phyloP scores from a whole-genome alignment of 2,113 vertebrate genomes.

The Melanotaenia duboulayi region DNA sequence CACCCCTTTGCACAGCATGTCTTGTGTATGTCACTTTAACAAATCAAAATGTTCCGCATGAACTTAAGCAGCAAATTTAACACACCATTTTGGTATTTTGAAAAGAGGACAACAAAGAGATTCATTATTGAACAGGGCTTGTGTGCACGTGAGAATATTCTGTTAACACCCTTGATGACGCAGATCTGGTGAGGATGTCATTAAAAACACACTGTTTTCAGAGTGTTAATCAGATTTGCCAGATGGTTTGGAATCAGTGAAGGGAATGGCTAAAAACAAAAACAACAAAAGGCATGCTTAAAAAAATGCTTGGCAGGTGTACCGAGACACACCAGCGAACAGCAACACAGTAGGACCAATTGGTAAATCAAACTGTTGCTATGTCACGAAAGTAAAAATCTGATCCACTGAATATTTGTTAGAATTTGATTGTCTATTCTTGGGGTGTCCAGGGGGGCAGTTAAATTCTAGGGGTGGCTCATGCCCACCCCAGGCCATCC shows the following conservation, averaged over 20 bases:
- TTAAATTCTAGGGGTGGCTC: too few relatives aligned
- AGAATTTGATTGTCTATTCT: too few relatives aligned
- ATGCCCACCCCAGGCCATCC: too few relatives aligned
- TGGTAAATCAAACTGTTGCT: background rate
- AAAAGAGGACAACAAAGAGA: background rate
- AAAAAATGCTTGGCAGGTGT: background rate
- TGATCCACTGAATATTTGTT: too few relatives aligned
- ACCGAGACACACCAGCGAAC: background rate
- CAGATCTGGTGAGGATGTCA: background rate
- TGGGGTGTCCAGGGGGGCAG: too few relatives aligned
- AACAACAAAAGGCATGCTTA: background rate
- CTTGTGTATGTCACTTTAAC: too few relatives aligned
- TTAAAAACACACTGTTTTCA: slow-evolving; percentile 1
- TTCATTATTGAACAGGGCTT: background rate
- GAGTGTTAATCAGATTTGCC: background rate
- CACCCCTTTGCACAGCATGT: too few relatives aligned
- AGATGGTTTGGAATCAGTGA: slow-evolving; percentile 3
- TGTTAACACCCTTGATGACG: background rate
- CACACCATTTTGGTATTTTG: background rate
- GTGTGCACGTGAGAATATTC: background rate
- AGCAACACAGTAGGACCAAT: background rate
- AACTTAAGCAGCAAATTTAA: background rate
- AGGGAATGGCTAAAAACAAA: too few relatives aligned
- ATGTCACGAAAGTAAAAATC: background rate
- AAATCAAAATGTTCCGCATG: too few relatives aligned